Evolutionary conservation across 2,888 invertebrate species (phyloP).

Genomic region (Emmelina monodactyla): DNA sequence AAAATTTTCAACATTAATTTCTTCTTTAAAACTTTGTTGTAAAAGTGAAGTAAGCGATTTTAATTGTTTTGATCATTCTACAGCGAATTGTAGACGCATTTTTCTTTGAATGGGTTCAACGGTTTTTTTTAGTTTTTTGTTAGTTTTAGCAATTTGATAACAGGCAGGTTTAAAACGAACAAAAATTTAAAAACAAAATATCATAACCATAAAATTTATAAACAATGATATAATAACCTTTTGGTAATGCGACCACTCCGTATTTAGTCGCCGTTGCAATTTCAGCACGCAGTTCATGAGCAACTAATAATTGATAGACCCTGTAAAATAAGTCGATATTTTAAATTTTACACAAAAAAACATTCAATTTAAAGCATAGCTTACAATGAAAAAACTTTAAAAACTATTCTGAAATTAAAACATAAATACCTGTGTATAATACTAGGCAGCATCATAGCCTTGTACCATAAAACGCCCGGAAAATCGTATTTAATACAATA

Average conservation of each 20-base stretch:
- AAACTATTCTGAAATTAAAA: slow-evolving; percentile 1
- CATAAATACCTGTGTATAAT: slow-evolving; percentile 77
- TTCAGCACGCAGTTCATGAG: slow-evolving; percentile 72
- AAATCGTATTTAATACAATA: slow-evolving; percentile 77
- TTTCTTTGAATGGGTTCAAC: not conserved
- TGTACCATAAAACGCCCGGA: slow-evolving; percentile 83
- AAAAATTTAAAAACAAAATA: not conserved
- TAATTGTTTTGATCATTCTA: not conserved
- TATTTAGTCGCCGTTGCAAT: slow-evolving; percentile 55
- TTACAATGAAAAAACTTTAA: not conserved
- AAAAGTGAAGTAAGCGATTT: not conserved
- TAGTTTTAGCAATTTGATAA: too few relatives aligned
- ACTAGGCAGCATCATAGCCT: slow-evolving; percentile 84
- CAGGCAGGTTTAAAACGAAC: too few relatives aligned
- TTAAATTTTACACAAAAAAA: too few relatives aligned
- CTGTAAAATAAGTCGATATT: too few relatives aligned
- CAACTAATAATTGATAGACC: slow-evolving; percentile 69
- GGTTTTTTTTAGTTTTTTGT: too few relatives aligned
- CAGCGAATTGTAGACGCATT: not conserved
- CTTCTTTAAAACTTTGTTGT: not conserved
- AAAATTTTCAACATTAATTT: too few relatives aligned
- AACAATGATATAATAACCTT: slow-evolving; percentile 27
- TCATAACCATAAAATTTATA: not conserved
- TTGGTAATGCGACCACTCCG: slow-evolving; percentile 25
- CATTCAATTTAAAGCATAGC: not conserved